Evolutionary conservation across 2,888 invertebrate genomes (phyloP).

Genomic region (Drosophila mimetica): DNA sequence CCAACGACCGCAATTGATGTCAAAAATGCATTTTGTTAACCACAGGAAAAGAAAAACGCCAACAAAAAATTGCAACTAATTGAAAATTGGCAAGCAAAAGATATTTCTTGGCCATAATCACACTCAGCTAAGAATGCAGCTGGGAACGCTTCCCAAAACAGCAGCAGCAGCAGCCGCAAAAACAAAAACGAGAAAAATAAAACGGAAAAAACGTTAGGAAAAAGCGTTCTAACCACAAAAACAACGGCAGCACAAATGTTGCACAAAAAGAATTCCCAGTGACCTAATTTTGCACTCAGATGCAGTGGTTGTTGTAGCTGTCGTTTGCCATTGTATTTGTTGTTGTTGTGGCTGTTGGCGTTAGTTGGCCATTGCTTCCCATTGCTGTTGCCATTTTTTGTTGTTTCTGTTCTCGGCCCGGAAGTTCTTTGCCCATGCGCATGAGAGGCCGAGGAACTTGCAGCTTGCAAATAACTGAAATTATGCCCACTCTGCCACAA

Average conservation of each 20-base stretch:
- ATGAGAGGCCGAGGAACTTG: slow-evolving; percentile 59
- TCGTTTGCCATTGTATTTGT: slow-evolving; percentile 47
- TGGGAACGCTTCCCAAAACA: slow-evolving; percentile 41
- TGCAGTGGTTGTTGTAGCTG: slow-evolving; percentile 53
- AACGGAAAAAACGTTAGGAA: slow-evolving; percentile 57
- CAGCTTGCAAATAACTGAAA: slow-evolving; percentile 73
- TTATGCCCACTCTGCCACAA: slow-evolving; percentile 48
- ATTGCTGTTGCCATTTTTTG: slow-evolving; percentile 15
- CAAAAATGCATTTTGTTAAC: slow-evolving; percentile 43
- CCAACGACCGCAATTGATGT: slow-evolving; percentile 33
- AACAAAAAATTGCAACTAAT: slow-evolving; percentile 65
- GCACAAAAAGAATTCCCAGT: slow-evolving; percentile 77
- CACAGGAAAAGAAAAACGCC: slow-evolving; percentile 19
- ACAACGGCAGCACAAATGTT: slow-evolving; percentile 57
- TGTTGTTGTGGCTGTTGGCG: slow-evolving; percentile 60
- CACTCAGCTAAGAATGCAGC: slow-evolving; percentile 53
- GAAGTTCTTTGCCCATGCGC: slow-evolving; percentile 77
- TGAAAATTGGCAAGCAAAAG: slow-evolving; percentile 69
- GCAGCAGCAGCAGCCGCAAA: slow-evolving; percentile 34
- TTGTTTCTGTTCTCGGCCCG: slow-evolving; percentile 62
- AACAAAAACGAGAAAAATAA: slow-evolving; percentile 1
- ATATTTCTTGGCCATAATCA: slow-evolving; percentile 55
- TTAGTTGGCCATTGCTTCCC: slow-evolving; percentile 62
- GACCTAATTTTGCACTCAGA: slow-evolving; percentile 69
- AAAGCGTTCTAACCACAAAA: slow-evolving; percentile 73